Evolutionary conservation across 2,888 invertebrate genomes (phyloP), one percentile per base, ranked within the genome.

Genomic region (Tuberolachnus salignus): DNA sequence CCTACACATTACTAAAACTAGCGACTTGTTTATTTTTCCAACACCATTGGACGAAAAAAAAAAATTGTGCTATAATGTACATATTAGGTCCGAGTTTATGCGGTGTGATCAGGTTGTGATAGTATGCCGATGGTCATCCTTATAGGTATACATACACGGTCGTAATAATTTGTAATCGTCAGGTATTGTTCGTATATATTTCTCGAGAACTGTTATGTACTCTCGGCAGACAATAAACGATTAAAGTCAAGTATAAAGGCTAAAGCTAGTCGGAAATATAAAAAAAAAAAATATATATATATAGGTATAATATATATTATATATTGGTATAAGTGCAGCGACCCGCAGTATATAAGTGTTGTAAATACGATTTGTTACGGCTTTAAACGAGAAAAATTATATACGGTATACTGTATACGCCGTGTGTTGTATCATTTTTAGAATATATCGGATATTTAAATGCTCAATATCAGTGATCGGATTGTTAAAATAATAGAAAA

Each of bases 1-100:
- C n/a, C n/a, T n/a, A n/a, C n/a, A n/a, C 16, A 11, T 11, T 26
- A 2, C 16, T n/a, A 44, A n/a, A 42, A 44, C 63, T 63, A 19
- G 19, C 44, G n/a, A 44, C 63, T 63, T 63, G 63, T 63, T n/a
- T 10, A 49, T 49, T 66, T 66, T 49, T 16, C 10, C 16, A n/a
- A 26, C 11, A 51, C 23, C 16, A n/a, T 51, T 9, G 9, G 26
- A n/a, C 49, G 34, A 34, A 34, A 34, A 34, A 34, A 34, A 34
- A 34, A 34, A 34, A 34, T 4, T 34, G 34, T 34, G 34, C 14
- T 23, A 23, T 57, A 57, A 1, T 55, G 11, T 21, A 34, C 46
- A 34, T 14, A 34, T 21, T 21, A 64, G 13, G 44, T 19, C 63
- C 11, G 44, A 42, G 42, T 13, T 63, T 3, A 42, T 19, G 14